These are phyloP conservation scores for Anas bahamensis DNA, from an alignment of 2,797 vertebrate species.

Conservation along the genomic window DNA sequence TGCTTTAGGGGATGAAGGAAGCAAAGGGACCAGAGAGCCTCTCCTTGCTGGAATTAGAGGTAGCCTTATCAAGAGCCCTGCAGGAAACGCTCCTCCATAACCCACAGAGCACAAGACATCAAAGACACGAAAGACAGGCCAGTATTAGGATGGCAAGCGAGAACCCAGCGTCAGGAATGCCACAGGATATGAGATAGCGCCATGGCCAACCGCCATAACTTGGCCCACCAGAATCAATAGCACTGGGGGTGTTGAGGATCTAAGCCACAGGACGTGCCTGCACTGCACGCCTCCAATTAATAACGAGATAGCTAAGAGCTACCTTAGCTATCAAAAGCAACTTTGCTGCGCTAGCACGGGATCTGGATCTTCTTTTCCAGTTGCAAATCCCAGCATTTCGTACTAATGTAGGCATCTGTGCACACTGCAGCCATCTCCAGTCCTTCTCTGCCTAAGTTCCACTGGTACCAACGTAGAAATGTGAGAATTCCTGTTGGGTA, in stretches of 20 bases:
- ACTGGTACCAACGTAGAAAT: neutral
- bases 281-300: neutral
- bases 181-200: neutral
- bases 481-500: neutral
- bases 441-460: neutral
- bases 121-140: neutral
- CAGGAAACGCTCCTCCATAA: neutral
- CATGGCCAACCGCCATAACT: neutral
- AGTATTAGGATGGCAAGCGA: neutral
- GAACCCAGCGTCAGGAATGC: neutral
- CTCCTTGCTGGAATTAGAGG: neutral
- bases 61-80: neutral
- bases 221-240: neutral
- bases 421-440: fast-evolving
- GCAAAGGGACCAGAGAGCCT: neutral
- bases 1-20: neutral
- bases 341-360: neutral
- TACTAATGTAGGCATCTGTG: neutral
- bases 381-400: fast-evolving
- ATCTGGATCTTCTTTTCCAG: neutral
- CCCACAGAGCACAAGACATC: neutral
- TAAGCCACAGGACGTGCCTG: neutral
- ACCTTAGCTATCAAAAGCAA: neutral
- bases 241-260: neutral
- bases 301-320: neutral